Base-by-base conservation (phyloP, 2,888 invertebrate genomes). In the Dicranocentrus wangi region DNA sequence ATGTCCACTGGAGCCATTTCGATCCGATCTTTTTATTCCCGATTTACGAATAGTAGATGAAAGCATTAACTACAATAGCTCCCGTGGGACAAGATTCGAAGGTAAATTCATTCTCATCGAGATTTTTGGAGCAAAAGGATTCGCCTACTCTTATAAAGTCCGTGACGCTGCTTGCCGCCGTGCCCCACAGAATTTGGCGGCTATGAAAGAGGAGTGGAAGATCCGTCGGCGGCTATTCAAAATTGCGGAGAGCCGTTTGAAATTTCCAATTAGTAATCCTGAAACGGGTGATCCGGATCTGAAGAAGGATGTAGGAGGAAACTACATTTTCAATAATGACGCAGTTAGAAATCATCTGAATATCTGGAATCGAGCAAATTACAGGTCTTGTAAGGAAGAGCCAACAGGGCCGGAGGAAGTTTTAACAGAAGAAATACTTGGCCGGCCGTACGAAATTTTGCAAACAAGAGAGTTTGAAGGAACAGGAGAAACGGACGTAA, bases 1-100 rank as follows among this genome's bases (percentile, higher is more conserved):
- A 0, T 86, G 86, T 66, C 86, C 86, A 1, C n/a, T 86, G 2
- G 71, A 85, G 23, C 86, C 86, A 2, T 84, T 83, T 32, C 27
- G 70, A 23, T 25, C 71, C 0, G 84, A 85, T n/a, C 0, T 28
- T 0, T 84, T 83, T 39, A 55, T 80, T 15, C 84, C 85, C 7
- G 85, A 86, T 75, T 78, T 86, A 28, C 61, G 83, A 51, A 63
- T 84, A 71, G 69, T 72, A 19, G 68, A 66, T 51, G 55, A 69
- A n/a, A 68, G n/a, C 2, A 51, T 15, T 15, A 10, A 39, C 7
- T 55, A 58, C 27, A 72, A 84, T 23, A 76, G 83, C 3, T 47
- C 79, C 0, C 53, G 32, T 3, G 81, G 71, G 0, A 43, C 13
- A 8, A 25, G 19, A 25, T 86, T 79, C 51, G 61, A 65, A 1